Conservation (phyloP, 2,113 vertebrate genomes). For the Apus apus region DNA sequence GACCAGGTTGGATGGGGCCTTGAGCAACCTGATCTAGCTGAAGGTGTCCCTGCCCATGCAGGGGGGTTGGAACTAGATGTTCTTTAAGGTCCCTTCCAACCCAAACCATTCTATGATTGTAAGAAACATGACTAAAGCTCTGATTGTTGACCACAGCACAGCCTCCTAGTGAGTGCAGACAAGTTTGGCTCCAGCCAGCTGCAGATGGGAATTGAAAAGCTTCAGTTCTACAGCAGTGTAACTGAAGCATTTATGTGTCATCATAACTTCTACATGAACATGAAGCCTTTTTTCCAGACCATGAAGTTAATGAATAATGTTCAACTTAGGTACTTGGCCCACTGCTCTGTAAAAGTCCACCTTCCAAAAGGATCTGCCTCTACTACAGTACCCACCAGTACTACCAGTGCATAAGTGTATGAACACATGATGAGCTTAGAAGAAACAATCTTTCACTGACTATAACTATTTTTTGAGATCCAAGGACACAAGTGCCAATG, state of each 20-base stretch:
- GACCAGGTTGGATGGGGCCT: no score
- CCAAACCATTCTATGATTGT: no score
- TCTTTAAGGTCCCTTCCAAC: no score
- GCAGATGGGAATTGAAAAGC: accelerated
- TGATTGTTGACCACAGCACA: accelerated
- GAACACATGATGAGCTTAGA: neutral
- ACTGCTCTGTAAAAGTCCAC: neutral
- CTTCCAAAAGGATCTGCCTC: neutral
- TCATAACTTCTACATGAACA: neutral
- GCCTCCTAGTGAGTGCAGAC: neutral
- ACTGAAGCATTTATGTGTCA: neutral
- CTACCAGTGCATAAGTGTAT: neutral
- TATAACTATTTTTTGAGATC: neutral
- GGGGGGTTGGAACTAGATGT: no score
- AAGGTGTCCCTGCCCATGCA: no score
- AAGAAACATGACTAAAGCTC: neutral
- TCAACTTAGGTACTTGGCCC: neutral
- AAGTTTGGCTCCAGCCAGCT: neutral
- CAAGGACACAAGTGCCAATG: neutral
- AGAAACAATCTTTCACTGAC: neutral
- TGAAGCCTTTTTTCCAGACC: neutral
- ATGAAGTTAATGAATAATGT: neutral
- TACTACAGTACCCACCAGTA: no score
- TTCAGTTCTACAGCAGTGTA: neutral
- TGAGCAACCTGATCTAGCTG: no score